Evolutionary conservation across 2,797 vertebrate genomes (phyloP).

Genomic region (Aeoliscus strigatus): DNA sequence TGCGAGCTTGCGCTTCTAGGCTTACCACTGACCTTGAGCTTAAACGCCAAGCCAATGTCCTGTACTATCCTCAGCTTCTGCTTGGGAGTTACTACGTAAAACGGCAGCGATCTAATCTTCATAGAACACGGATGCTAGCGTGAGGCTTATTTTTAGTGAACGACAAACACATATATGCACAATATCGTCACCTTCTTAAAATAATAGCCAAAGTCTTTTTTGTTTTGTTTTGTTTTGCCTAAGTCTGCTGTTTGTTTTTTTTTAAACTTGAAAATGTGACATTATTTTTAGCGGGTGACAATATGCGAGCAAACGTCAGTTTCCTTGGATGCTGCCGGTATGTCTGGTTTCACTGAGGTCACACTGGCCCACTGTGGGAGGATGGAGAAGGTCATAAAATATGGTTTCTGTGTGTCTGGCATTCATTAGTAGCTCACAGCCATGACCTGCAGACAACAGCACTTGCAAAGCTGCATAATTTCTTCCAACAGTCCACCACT

Average conservation of each 20-base stretch:
- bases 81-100: conserved; percentile 20
- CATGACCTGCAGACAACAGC: conserved; percentile 4
- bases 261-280: too few species aligned
- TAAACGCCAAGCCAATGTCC: conserved; percentile 56
- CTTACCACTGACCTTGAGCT: conserved; percentile 60
- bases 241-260: too few species aligned
- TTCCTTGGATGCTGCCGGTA: conserved; percentile 15
- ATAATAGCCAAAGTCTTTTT: too few species aligned
- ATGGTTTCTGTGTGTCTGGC: conserved; percentile 35
- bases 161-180: conserved; percentile 1
- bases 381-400: conserved; percentile 29
- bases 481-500: conserved; percentile 55
- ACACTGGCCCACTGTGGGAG: conserved; percentile 3
- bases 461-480: too few species aligned
- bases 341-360: conserved; percentile 54
- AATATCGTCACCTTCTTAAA: too few species aligned
- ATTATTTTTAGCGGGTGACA: too few species aligned
- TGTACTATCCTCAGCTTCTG: conserved; percentile 35
- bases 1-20: conserved; percentile 32
- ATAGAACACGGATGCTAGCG: conserved; percentile 18
- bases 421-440: conserved; percentile 22
- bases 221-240: neutral
- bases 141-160: conserved; percentile 30
- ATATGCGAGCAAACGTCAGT: neutral
- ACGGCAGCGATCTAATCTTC: conserved; percentile 36